A percentile compares a stretch with the other conserved stretches of the same genome.
phyloP scores from a whole-genome alignment of 2,888 invertebrate species.

The Diadegma fenestrale region DNA sequence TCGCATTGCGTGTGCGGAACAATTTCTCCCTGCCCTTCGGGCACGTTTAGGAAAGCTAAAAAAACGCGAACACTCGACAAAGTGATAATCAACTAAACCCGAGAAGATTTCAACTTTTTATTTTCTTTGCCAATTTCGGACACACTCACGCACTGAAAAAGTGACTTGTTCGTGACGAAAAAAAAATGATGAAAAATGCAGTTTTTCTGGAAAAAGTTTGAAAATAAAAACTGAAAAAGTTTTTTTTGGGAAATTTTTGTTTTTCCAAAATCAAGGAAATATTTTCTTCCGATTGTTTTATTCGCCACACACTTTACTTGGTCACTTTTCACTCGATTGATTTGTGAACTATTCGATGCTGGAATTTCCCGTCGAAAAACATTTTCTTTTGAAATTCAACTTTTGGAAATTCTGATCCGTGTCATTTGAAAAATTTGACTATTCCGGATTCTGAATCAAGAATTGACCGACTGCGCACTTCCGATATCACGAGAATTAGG shows the following conservation, averaged over 20 bases:
- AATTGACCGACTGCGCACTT: constrained; percentile 31
- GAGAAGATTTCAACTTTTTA: constrained; percentile 1
- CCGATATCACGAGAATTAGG: constrained; percentile 51
- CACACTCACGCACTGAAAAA: constrained; percentile 14
- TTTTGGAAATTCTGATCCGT: not conserved
- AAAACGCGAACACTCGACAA: constrained; percentile 10
- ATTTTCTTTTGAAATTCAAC: not conserved
- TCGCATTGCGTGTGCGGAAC: not conserved
- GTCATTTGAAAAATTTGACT: constrained; percentile 39
- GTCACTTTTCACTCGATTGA: not conserved
- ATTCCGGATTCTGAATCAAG: not conserved
- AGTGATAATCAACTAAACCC: not conserved
- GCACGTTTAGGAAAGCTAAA: constrained; percentile 1
- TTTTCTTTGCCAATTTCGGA: not conserved
- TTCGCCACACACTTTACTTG: not conserved
- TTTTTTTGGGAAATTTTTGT: not conserved
- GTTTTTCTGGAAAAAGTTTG: not conserved
- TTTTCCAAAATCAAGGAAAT: not conserved
- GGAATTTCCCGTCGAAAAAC: not conserved
- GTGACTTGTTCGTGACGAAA: not conserved
- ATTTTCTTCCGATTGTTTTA: not conserved
- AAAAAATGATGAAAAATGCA: not conserved
- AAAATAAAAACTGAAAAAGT: not conserved
- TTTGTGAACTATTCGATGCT: not conserved
- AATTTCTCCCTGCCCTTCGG: not conserved